A percentile compares a stretch with the other conserved stretches of the same genome.
Conservation (phyloP, 2,888 invertebrate genomes). For the Hypsopygia costalis region DNA sequence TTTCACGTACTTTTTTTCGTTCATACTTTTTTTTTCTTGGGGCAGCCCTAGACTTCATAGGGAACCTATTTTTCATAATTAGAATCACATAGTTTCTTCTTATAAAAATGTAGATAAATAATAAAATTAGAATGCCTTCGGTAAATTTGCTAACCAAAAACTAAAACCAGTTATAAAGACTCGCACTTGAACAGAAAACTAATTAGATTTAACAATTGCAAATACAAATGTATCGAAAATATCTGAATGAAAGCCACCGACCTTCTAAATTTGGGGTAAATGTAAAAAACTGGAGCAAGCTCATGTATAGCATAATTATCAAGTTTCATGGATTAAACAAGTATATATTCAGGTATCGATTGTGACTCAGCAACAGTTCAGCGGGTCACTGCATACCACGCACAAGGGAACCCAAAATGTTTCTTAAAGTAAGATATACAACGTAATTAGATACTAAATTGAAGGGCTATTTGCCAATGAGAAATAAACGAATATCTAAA, state of each 20-base stretch:
- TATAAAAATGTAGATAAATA: too few species aligned
- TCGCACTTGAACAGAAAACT: slow-evolving; percentile 2
- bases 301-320: slow-evolving; percentile 3
- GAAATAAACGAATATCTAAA: too few species aligned
- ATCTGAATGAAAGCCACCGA: slow-evolving; percentile 30
- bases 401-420: slow-evolving; percentile 19
- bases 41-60: too few species aligned
- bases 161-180: not conserved
- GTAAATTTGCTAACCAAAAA: not conserved
- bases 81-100: too few species aligned
- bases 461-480: too few species aligned
- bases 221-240: slow-evolving; percentile 20
- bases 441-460: too few species aligned
- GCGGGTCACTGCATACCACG: slow-evolving; percentile 18
- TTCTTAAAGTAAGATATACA: slow-evolving; percentile 24
- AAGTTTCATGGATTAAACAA: slow-evolving; percentile 15
- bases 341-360: slow-evolving; percentile 30
- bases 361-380: slow-evolving; percentile 27
- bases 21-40: too few species aligned
- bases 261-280: slow-evolving; percentile 30
- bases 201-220: slow-evolving; percentile 7
- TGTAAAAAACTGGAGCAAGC: slow-evolving; percentile 19
- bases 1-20: too few species aligned
- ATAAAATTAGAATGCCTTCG: too few species aligned
- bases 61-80: too few species aligned